Evolutionary conservation across 2,113 vertebrate genomes (phyloP).

Genomic region (Morone chrysops): DNA sequence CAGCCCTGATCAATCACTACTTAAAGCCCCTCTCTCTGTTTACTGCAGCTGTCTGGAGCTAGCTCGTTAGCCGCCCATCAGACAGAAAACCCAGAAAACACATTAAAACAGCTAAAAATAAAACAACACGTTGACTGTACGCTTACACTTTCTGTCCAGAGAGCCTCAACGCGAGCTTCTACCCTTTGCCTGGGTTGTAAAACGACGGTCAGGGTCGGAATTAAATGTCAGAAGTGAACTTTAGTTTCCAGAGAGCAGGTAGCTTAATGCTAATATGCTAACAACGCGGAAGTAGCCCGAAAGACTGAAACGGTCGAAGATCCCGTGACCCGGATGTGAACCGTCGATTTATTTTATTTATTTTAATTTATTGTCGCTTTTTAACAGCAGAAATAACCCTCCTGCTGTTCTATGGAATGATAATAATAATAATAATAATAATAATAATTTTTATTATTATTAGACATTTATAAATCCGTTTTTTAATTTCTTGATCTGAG

Average conservation of each 20-base stretch:
- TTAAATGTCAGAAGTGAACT: not conserved
- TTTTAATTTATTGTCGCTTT: not conserved
- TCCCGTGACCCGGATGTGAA: slow-evolving; percentile 58
- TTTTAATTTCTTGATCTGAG: no score
- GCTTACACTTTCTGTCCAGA: slow-evolving; percentile 48
- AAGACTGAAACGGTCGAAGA: slow-evolving; percentile 17
- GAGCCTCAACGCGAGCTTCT: no score
- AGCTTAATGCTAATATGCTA: slow-evolving; percentile 59
- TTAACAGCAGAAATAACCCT: not conserved
- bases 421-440: not conserved
- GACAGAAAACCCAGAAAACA: not conserved
- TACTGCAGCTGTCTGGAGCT: not conserved
- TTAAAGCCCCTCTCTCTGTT: not conserved
- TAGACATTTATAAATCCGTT: not conserved
- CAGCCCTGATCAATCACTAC: no score
- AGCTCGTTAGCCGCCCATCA: slow-evolving; percentile 22
- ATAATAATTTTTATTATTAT: no score
- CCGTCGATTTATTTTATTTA: fast-evolving
- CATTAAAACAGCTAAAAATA: no score
- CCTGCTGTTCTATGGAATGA: not conserved
- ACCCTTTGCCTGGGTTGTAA: no score
- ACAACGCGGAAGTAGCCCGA: slow-evolving; percentile 50
- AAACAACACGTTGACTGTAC: no score
- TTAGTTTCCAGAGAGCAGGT: slow-evolving; percentile 23
- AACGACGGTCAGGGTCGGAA: not conserved